A percentile compares a stretch with the other conserved stretches of the same genome.
Evolutionary conservation across 2,797 vertebrate species (phyloP).

Genomic region (Scolopax bukidnonensis): DNA sequence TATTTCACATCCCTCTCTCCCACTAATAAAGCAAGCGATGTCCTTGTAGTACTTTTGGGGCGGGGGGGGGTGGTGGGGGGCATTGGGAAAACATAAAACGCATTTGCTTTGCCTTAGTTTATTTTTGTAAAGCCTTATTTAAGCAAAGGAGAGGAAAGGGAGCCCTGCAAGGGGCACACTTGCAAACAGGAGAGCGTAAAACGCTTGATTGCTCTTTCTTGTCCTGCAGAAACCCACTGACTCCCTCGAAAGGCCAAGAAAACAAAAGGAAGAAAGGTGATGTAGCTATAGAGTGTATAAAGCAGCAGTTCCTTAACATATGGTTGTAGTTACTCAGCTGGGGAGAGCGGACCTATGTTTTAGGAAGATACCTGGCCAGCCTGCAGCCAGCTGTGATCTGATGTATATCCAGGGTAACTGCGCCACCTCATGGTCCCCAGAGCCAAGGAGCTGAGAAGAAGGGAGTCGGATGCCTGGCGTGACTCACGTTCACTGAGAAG

Average conservation of each 20-base stretch:
- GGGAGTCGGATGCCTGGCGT: rapidly evolving
- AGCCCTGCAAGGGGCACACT: background rate
- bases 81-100: background rate
- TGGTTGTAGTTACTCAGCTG: background rate
- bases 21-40: background rate
- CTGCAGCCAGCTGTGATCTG: background rate
- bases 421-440: conserved; percentile 54
- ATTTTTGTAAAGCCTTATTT: background rate
- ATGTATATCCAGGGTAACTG: background rate
- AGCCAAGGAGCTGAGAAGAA: background rate
- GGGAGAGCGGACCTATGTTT: rapidly evolving
- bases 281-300: background rate
- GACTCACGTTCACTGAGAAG: rapidly evolving
- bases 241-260: background rate
- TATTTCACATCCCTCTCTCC: background rate
- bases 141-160: background rate
- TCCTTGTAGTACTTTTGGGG: background rate
- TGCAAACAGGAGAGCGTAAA: background rate
- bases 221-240: background rate
- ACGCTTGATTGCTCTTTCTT: background rate
- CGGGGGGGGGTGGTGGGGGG: background rate
- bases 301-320: background rate
- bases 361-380: background rate
- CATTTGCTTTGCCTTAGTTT: background rate
- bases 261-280: background rate